Conservation (phyloP, 1,140 invertebrate genomes). For the Sycophila sp. region DNA sequence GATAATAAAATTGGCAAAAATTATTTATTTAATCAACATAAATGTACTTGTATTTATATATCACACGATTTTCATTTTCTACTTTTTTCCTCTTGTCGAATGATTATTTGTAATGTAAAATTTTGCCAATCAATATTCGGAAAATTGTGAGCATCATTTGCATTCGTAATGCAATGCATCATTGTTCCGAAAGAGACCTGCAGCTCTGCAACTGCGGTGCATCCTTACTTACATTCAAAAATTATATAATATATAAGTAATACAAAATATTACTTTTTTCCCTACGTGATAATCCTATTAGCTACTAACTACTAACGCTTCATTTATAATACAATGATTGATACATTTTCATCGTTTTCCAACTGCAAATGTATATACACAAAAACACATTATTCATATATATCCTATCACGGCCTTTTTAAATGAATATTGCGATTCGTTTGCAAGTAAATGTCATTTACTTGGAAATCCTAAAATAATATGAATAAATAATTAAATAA, state of each 20-base stretch:
- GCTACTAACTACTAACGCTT: neutral
- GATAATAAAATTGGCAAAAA: conserved; percentile 17
- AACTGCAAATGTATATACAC: too few relatives aligned
- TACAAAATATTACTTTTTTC: conserved; percentile 4
- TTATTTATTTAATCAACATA: conserved; percentile 22
- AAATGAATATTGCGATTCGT: conserved; percentile 13
- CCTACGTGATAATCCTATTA: neutral
- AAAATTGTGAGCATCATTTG: too few relatives aligned
- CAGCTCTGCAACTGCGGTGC: too few relatives aligned
- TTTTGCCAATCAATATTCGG: neutral
- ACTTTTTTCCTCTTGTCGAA: neutral
- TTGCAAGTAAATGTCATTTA: conserved; percentile 19
- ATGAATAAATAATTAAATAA: neutral
- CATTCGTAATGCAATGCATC: too few relatives aligned
- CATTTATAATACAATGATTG: conserved; percentile 32
- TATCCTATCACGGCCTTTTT: conserved; percentile 8
- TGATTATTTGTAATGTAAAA: neutral
- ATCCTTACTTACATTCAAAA: neutral
- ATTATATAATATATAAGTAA: conserved; percentile 21
- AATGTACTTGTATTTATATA: conserved; percentile 24
- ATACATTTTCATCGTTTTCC: neutral
- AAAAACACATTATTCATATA: neutral
- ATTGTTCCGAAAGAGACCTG: too few relatives aligned
- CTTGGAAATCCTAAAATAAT: conserved; percentile 13
- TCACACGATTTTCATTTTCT: too few relatives aligned